Base-by-base conservation (phyloP, 2,113 vertebrate species). In the Tetraodon nigroviridis region DNA sequence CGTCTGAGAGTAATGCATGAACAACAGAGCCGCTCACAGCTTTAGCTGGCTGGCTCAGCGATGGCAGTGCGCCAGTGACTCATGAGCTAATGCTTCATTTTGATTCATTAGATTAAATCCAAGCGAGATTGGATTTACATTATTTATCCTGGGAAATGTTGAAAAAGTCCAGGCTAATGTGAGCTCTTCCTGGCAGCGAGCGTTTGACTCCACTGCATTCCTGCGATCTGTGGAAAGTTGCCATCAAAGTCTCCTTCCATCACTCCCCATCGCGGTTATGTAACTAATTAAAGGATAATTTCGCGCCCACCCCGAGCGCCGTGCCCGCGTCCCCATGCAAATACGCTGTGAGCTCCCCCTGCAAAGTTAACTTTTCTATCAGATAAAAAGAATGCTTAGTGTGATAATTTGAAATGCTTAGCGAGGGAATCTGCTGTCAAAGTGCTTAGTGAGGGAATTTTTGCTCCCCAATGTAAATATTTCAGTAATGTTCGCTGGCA, bases 301-400 rank as follows among this genome's bases (percentile, higher is more conserved):
- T 70, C 44, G 45, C 49, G 21, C 22, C 47, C 64, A 40, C 50
- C 53, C 47, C 13, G 6, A 75, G 20, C 27, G 1, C 45, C 42
- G 50, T 42, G 8, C 37, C 60, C 64, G 18, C 21, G 41, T 8
- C 45, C 47, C 29, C 6, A 59, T 59, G 50, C 18, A 21, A 74
- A 53, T 10, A 21, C 2, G 18, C 55, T 40, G 19, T 19, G 29
- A 62, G 52, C 15, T 13, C 51, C 55, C 58, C 48, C 60, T 58
- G 53, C 46, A 52, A 78, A 78, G 64, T 72, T 71, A 60, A 81
- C 78, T 85, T 78, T 69, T 65, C 65, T 56, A 76, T 81, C 71
- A 67, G 70, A 83, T 84, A 64, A n/a, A 64, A 73, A 62, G 60
- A 81, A 78, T 71, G 73, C 78, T 80, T 61, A 66, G 74, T 76